These are phyloP conservation scores for Noctua fimbriata DNA, from an alignment of 2,888 invertebrate genomes.

Conservation along the genomic window DNA sequence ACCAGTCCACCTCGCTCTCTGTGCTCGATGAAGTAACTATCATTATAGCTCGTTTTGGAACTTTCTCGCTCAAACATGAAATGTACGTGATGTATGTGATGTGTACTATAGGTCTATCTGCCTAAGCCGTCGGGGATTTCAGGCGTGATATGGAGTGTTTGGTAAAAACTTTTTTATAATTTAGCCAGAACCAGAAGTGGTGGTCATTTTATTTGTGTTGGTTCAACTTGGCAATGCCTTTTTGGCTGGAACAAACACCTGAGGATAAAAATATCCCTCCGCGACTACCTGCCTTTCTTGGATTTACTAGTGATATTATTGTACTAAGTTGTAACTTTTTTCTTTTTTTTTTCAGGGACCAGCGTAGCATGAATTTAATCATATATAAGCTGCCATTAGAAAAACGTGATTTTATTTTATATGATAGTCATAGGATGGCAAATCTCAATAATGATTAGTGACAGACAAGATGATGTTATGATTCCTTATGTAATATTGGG, in stretches of 20 bases:
- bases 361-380: constrained; percentile 45
- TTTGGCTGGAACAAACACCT: not conserved
- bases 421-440: constrained; percentile 25
- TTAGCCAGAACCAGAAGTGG: not conserved
- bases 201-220: not conserved
- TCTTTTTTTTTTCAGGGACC: constrained; percentile 52
- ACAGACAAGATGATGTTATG: constrained; percentile 20
- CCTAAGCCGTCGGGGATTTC: not conserved
- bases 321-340: not conserved
- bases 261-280: not conserved
- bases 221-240: no score
- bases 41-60: not conserved
- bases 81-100: no score
- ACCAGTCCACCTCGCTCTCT: constrained; percentile 71
- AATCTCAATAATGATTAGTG: constrained; percentile 33
- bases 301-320: not conserved
- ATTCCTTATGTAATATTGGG: constrained; percentile 25
- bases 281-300: not conserved
- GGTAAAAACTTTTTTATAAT: not conserved
- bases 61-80: not conserved
- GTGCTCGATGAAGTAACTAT: constrained; percentile 69
- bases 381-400: constrained; percentile 11
- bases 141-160: not conserved
- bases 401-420: constrained; percentile 31
- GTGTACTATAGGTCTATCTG: not conserved